Percentiles rank a stretch among this genome's conserved stretches.
Evolutionary conservation across 1,140 invertebrate genomes (phyloP).

Genomic region (Ctenoplectra terminalis): DNA sequence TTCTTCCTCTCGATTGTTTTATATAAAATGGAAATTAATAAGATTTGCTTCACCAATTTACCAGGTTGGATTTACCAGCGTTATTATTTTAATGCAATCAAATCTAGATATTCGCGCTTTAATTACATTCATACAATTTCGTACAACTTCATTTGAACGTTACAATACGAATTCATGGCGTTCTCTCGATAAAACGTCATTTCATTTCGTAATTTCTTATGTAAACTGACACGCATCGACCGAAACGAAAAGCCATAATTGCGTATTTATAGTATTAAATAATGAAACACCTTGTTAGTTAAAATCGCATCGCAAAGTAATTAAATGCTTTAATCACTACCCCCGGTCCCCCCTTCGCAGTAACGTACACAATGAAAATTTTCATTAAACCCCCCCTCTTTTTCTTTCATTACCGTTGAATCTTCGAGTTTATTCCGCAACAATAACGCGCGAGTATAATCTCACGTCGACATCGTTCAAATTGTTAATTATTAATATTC

Average conservation of each 20-base stretch:
- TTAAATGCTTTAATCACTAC: constrained; percentile 6
- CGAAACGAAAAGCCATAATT: neutral
- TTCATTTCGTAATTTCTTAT: constrained; percentile 26
- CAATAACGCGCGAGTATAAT: neutral
- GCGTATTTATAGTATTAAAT: constrained; percentile 10
- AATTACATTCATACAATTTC: constrained; percentile 17
- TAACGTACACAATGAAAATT: neutral
- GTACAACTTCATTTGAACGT: neutral
- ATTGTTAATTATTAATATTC: neutral
- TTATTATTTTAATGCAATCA: constrained; percentile 28
- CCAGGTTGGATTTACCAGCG: neutral
- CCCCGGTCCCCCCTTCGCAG: no score
- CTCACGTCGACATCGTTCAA: neutral
- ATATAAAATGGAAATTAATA: neutral
- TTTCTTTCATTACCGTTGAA: neutral
- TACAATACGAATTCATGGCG: neutral
- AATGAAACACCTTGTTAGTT: constrained; percentile 11
- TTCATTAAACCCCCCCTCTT: neutral
- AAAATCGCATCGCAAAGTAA: neutral
- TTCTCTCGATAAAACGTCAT: neutral
- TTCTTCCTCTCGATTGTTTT: neutral
- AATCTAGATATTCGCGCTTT: neutral
- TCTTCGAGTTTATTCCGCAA: neutral
- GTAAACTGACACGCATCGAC: neutral
- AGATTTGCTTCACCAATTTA: neutral